Evolutionary conservation across 2,797 vertebrate species (phyloP), one percentile per base, ranked within the genome.

Genomic region (Pagetopsis macropterus): DNA sequence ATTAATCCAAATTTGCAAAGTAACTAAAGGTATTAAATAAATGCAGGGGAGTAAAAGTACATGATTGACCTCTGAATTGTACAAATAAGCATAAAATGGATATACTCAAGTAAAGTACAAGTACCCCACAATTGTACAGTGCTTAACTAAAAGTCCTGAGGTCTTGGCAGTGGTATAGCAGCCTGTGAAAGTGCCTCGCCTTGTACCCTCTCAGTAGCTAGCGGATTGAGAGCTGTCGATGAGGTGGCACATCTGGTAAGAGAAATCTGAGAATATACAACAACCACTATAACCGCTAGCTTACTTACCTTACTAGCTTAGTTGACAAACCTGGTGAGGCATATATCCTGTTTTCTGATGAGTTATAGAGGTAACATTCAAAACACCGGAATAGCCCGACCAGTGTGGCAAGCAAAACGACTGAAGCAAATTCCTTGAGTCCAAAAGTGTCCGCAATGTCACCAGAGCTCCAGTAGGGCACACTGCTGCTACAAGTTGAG

Each of bases 201-300:
- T 15, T 15, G 44, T 40, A 48, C 43, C 33, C 33, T 68, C 61
- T 8, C 78, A 55, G 60, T 14, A 49, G 88, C 83, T 75, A 80
- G 56, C 63, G 31, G 70, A 55, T 0, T 65, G 55, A 70, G 65
- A 69, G 80, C 84, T 76, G 79, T 75, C 83, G 92, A 75, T 93
- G 93, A 94, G 90, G 91, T 94, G 93, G 92, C 93, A 94, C 89
- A 87, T 91, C 88, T 92, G 89, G 69, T 71, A 33, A 61, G 50
- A 75, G 37, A 45, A 13, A 66, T 56, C 65, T 41, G 56, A 15
- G 37, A 21, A 51, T 55, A 19, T 16, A 40, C 33, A 1, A 40
- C 33, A 1, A n/a, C 27, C n/a, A n/a, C 27, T 16, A 23, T 50
- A 46, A 50, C 62, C 63, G 70, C 54, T 60, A 57, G 70, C 54